Evolutionary conservation across 2,888 invertebrate genomes (phyloP).

Genomic region (Lepidonotus clava): DNA sequence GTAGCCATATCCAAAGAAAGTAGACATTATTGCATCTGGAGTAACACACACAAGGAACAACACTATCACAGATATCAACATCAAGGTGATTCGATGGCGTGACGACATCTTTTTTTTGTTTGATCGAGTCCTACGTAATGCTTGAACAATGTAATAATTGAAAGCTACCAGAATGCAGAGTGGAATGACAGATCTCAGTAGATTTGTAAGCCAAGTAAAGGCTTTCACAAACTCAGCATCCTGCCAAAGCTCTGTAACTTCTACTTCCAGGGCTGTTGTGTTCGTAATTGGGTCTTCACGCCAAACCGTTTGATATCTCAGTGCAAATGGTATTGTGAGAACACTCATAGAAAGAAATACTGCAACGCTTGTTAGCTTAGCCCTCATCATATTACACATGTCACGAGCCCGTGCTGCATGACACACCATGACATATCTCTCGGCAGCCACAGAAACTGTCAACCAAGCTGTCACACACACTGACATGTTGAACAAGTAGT

Average conservation of each 20-base stretch:
- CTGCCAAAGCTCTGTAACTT: slow-evolving; percentile 72
- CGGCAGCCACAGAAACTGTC: slow-evolving; percentile 65
- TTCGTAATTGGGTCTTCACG: slow-evolving; percentile 66
- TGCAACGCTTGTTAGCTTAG: not conserved
- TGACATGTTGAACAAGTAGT: slow-evolving; percentile 67
- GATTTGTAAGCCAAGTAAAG: slow-evolving; percentile 77
- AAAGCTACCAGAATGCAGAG: slow-evolving; percentile 74
- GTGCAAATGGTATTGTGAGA: slow-evolving; percentile 74
- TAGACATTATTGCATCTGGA: slow-evolving; percentile 69
- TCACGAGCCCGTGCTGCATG: slow-evolving; percentile 59
- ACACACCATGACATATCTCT: slow-evolving; percentile 65
- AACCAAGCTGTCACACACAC: slow-evolving; percentile 68
- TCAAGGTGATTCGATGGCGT: slow-evolving; percentile 66
- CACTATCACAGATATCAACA: slow-evolving; percentile 69
- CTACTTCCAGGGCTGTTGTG: slow-evolving; percentile 67
- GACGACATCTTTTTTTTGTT: slow-evolving; percentile 50
- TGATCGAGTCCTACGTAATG: slow-evolving; percentile 72
- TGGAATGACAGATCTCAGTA: slow-evolving; percentile 77
- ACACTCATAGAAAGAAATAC: slow-evolving; percentile 62
- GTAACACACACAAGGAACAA: slow-evolving; percentile 67
- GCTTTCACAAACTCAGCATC: slow-evolving; percentile 73
- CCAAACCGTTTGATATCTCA: slow-evolving; percentile 73
- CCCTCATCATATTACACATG: slow-evolving; percentile 52
- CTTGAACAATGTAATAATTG: slow-evolving; percentile 77
- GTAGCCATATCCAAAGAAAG: slow-evolving; percentile 64